Evolutionary conservation across 2,888 invertebrate species (phyloP).

Genomic region (Poecilus cupreus): DNA sequence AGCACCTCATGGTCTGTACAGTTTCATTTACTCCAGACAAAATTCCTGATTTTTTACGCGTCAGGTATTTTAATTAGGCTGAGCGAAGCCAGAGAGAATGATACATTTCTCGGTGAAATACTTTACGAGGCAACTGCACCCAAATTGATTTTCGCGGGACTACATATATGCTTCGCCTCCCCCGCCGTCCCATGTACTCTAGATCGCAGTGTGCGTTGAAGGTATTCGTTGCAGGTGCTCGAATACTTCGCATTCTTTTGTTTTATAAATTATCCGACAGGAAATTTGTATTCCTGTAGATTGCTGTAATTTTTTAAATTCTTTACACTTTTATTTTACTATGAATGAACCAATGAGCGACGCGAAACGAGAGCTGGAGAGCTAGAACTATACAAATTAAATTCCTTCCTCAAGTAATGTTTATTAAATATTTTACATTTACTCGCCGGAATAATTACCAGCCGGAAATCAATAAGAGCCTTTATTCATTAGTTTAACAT

Average conservation of each 20-base stretch:
- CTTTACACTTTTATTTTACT: constrained; percentile 7
- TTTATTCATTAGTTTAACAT: no score
- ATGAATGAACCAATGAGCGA: no score
- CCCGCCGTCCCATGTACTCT: neutral
- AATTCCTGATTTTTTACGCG: no score
- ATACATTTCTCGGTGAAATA: no score
- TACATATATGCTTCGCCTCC: neutral
- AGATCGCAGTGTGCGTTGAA: neutral
- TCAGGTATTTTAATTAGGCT: no score
- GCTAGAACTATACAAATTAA: neutral
- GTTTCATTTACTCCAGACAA: no score
- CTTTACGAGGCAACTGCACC: no score
- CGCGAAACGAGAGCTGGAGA: no score
- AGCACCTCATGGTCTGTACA: no score
- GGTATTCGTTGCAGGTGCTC: constrained; percentile 12
- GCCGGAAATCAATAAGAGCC: no score
- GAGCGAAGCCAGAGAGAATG: no score
- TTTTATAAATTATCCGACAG: constrained; percentile 23
- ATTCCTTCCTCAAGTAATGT: neutral
- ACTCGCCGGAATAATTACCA: neutral
- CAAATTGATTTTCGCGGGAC: neutral
- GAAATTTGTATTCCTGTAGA: constrained; percentile 9
- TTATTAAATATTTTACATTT: constrained; percentile 1
- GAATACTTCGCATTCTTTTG: constrained; percentile 14
- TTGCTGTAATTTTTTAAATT: constrained; percentile 31